phyloP scores from a whole-genome alignment of 92 coral and sea anemone genomes.

The Micromussa lordhowensis region DNA sequence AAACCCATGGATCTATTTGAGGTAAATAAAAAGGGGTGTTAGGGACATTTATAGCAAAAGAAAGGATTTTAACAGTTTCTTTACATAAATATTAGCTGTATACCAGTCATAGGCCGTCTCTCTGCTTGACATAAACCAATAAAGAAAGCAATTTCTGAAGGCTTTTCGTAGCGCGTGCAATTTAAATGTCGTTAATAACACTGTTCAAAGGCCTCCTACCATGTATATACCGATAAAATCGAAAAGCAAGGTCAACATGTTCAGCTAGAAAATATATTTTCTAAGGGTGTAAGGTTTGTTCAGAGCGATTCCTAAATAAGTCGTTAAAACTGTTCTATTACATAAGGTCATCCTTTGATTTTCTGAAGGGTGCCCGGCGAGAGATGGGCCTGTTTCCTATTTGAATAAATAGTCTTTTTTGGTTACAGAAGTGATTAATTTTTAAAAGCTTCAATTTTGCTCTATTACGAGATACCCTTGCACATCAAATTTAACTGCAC shows the following conservation, averaged over 20 bases:
- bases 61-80: not conserved
- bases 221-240: not conserved
- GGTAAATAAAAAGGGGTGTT: constrained; percentile 1
- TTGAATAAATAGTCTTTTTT: not conserved
- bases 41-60: not conserved
- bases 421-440: not conserved
- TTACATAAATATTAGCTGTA: not conserved
- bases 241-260: no score
- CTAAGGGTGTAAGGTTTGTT: not conserved
- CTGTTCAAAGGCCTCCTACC: not conserved
- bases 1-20: constrained; percentile 24
- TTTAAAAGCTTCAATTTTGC: not conserved
- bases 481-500: not conserved
- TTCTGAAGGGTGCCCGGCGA: not conserved
- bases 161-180: not conserved
- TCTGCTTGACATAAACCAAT: not conserved
- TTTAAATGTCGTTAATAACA: not conserved
- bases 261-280: no score
- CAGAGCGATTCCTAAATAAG: not conserved
- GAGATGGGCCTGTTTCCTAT: not conserved
- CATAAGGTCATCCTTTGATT: not conserved
- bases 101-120: not conserved
- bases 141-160: not conserved
- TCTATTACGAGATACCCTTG: not conserved
- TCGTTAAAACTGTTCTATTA: not conserved